phyloP scores from a whole-genome alignment of 2,888 invertebrate genomes.

The Listrodromus nycthemerus region DNA sequence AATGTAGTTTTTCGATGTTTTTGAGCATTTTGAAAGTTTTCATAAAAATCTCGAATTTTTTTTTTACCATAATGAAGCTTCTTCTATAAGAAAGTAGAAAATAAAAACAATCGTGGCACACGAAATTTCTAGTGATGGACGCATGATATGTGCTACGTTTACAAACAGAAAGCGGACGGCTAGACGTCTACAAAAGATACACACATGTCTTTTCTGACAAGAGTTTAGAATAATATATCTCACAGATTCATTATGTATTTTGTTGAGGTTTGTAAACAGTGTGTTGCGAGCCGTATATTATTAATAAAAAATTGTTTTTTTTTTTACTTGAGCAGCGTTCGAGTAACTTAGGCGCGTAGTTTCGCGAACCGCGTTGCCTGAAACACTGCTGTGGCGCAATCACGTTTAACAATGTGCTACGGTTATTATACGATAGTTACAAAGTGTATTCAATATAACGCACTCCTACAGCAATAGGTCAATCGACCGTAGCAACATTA shows the following conservation, averaged over 20 bases:
- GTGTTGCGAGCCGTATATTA: slow-evolving; percentile 58
- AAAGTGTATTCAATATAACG: slow-evolving; percentile 76
- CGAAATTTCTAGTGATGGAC: too few species aligned
- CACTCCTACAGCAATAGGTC: slow-evolving; percentile 74
- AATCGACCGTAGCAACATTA: slow-evolving; percentile 63
- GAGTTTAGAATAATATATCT: slow-evolving; percentile 27
- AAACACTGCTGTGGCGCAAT: slow-evolving; percentile 55
- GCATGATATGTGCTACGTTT: not conserved
- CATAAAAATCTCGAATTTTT: too few species aligned
- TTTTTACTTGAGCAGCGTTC: slow-evolving; percentile 53
- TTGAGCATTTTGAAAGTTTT: too few species aligned
- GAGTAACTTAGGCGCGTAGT: slow-evolving; percentile 11
- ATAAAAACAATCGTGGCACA: too few species aligned
- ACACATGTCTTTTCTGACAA: not conserved
- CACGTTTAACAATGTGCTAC: slow-evolving; percentile 38
- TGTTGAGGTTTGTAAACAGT: slow-evolving; percentile 68
- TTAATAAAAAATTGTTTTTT: slow-evolving; percentile 39
- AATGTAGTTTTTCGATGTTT: too few species aligned
- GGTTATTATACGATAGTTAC: slow-evolving; percentile 78
- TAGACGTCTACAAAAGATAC: not conserved
- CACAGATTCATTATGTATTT: slow-evolving; percentile 54
- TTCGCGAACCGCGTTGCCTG: slow-evolving; percentile 49
- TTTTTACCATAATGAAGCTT: too few species aligned
- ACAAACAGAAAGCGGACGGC: not conserved
- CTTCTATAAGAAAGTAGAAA: too few species aligned